These are phyloP conservation scores for Temnothorax nylanderi DNA, from an alignment of 1,140 invertebrate species.

Conservation along the genomic window DNA sequence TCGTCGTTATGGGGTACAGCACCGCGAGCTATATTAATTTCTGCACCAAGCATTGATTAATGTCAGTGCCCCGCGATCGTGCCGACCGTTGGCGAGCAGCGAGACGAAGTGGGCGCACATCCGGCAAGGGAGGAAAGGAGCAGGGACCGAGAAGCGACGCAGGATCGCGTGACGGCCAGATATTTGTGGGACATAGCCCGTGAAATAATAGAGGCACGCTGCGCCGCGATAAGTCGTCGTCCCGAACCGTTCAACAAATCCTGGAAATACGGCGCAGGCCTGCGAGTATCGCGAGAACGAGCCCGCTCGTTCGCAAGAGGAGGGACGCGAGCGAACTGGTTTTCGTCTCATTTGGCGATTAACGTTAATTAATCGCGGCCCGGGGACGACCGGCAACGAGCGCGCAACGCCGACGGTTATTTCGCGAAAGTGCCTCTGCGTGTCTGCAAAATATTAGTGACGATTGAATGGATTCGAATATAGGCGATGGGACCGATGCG, in stretches of 20 bases:
- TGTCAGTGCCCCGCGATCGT: slow-evolving; percentile 63
- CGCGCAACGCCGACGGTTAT: slow-evolving; percentile 17
- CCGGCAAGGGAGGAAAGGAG: background rate
- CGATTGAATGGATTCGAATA: slow-evolving; percentile 1
- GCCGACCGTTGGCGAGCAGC: slow-evolving; percentile 40
- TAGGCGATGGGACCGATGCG: background rate
- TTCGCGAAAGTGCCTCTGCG: slow-evolving; percentile 10
- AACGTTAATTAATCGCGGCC: slow-evolving; percentile 69
- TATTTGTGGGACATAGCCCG: slow-evolving; percentile 55
- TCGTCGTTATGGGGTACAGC: slow-evolving; percentile 18
- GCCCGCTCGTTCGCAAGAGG: background rate
- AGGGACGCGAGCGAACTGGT: slow-evolving; percentile 12
- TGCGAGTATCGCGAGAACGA: slow-evolving; percentile 11
- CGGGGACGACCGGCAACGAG: background rate
- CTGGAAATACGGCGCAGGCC: slow-evolving; percentile 51
- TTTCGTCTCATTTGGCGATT: slow-evolving; percentile 50
- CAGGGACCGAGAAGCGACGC: background rate
- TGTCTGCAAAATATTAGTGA: slow-evolving; percentile 44
- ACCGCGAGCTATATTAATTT: slow-evolving; percentile 74
- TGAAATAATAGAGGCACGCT: slow-evolving; percentile 68
- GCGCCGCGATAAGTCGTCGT: slow-evolving; percentile 55
- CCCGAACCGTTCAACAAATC: slow-evolving; percentile 56
- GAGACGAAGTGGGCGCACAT: background rate
- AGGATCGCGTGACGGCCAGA: slow-evolving; percentile 69
- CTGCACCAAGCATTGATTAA: slow-evolving; percentile 69